phyloP scores from a whole-genome alignment of 2,797 vertebrate species.

The Intellagama lesueurii region DNA sequence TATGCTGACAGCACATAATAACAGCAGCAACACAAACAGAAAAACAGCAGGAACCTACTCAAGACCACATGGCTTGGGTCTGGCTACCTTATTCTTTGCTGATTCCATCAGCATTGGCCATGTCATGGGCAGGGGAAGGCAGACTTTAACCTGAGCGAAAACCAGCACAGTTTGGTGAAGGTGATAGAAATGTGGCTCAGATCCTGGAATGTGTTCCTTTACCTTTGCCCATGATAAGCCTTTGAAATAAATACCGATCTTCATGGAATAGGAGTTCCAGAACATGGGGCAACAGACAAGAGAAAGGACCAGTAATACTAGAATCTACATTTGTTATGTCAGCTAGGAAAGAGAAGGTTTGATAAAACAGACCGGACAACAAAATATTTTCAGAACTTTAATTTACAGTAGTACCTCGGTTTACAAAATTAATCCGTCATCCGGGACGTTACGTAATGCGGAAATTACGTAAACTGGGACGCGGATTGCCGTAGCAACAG shows the following conservation, averaged over 20 bases:
- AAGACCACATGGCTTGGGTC: not conserved
- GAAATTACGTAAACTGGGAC: no score
- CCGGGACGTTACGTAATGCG: no score
- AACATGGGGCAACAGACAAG: not conserved
- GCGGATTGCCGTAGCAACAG: no score
- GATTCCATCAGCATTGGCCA: conserved; percentile 9
- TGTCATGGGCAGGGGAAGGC: not conserved
- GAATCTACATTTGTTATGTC: not conserved
- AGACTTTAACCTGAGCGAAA: not conserved
- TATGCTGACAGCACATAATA: no score
- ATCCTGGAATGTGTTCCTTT: not conserved
- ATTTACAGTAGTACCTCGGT: no score
- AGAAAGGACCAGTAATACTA: not conserved
- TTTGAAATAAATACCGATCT: not conserved
- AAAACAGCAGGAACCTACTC: not conserved
- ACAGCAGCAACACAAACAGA: not conserved
- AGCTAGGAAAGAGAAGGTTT: no score
- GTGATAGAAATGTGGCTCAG: no score
- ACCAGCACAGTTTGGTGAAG: not conserved
- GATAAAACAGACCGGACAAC: conserved; percentile 18
- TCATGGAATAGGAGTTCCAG: not conserved
- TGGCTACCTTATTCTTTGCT: not conserved
- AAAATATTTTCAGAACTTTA: not conserved
- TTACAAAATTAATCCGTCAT: no score
- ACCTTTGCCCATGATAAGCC: not conserved